These are phyloP conservation scores for Sebastes trivittatus DNA, from an alignment of 2,797 vertebrate species.

Conservation along the genomic window DNA sequence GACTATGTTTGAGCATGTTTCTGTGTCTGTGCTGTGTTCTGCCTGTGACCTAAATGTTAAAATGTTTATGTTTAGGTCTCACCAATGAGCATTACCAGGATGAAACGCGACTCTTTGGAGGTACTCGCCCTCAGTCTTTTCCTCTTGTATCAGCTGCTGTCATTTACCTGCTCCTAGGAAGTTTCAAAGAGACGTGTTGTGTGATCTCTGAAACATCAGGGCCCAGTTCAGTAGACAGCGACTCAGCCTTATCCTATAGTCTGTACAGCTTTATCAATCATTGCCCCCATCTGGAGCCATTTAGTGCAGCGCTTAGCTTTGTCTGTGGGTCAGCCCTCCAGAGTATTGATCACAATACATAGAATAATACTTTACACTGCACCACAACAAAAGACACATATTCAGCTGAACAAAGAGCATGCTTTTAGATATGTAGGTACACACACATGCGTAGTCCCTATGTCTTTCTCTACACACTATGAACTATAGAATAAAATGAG, in stretches of 20 bases:
- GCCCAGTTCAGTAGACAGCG: constrained; percentile 1
- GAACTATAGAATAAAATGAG: not conserved
- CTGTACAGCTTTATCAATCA: constrained; percentile 31
- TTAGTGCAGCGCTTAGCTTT: constrained; percentile 18
- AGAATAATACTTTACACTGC: not conserved
- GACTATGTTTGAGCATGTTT: constrained; percentile 59
- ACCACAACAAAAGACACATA: not conserved
- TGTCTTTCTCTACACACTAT: not conserved
- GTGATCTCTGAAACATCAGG: constrained; percentile 27
- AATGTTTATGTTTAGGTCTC: constrained; percentile 88
- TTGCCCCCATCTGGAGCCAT: constrained; percentile 25
- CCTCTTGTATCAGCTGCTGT: constrained; percentile 69
- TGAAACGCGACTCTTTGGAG: constrained; percentile 87
- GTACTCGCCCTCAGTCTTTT: constrained; percentile 80
- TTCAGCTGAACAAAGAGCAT: not conserved
- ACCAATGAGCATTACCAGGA: constrained; percentile 88
- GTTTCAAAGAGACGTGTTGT: constrained; percentile 19
- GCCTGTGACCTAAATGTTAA: constrained; percentile 79
- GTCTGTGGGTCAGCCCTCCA: constrained; percentile 29
- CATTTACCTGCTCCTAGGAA: constrained; percentile 50
- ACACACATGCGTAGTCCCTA: not conserved
- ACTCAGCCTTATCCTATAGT: constrained; percentile 8
- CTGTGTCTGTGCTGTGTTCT: constrained; percentile 73
- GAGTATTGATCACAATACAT: constrained; percentile 22
- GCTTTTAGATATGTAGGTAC: not conserved